phyloP scores from a whole-genome alignment of 64 coral and sea anemone genomes.

The Dendrophyllia cribrosa region DNA sequence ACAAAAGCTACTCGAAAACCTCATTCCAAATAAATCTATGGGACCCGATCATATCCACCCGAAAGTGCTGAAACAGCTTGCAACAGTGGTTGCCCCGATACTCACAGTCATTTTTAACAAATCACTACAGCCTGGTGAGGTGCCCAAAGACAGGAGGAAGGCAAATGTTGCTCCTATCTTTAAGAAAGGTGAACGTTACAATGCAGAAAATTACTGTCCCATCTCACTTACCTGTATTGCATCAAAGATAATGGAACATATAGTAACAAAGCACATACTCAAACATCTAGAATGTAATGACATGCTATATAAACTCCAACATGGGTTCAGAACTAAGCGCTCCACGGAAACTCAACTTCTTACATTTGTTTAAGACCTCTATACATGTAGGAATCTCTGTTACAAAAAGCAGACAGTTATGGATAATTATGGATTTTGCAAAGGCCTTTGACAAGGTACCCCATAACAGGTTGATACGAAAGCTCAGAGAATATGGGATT shows the following conservation, averaged over 20 bases:
- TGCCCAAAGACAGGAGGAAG: not conserved
- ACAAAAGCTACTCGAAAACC: conserved; percentile 13
- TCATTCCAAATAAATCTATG: conserved; percentile 7
- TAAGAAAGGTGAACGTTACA: too few species aligned
- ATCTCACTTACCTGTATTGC: too few species aligned
- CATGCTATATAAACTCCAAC: too few species aligned
- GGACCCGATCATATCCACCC: conserved; percentile 1
- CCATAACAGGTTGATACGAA: conserved; percentile 4
- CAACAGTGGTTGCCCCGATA: not conserved
- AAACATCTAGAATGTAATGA: too few species aligned
- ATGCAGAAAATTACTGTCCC: too few species aligned
- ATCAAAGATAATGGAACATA: too few species aligned
- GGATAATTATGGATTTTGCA: conserved; percentile 9
- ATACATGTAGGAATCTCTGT: not conserved
- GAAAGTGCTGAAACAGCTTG: conserved; percentile 11
- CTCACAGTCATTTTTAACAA: not conserved
- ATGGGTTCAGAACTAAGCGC: not conserved
- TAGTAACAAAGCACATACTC: too few species aligned
- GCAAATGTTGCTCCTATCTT: not conserved
- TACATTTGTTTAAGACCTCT: conserved; percentile 5
- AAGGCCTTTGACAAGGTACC: conserved; percentile 23
- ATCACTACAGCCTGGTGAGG: not conserved
- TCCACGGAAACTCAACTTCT: not conserved
- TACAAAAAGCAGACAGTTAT: conserved; percentile 7
- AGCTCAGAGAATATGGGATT: conserved; percentile 1